Conservation (phyloP, 2,113 vertebrate genomes). For the Coreoperca whiteheadi region DNA sequence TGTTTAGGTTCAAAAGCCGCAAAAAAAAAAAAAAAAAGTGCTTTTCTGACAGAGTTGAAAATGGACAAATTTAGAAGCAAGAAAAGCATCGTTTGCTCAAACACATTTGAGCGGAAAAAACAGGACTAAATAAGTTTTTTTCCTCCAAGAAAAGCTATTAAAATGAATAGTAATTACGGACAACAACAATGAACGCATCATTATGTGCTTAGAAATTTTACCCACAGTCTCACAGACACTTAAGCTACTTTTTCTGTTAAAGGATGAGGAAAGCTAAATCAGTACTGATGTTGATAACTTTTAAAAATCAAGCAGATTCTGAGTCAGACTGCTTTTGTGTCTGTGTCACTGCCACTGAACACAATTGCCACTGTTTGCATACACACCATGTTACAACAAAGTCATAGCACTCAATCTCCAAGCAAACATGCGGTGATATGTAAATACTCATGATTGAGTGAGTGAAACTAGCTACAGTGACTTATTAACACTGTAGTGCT, state of each 20-base stretch:
- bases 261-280: neutral
- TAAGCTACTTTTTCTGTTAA: no score
- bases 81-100: constrained; percentile 29
- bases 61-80: constrained; percentile 36
- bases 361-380: constrained; percentile 18
- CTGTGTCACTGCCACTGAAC: neutral
- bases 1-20: constrained; percentile 64
- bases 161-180: no score
- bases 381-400: constrained; percentile 24
- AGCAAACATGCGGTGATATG: constrained; percentile 38
- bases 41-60: constrained; percentile 48
- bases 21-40: constrained; percentile 34
- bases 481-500: neutral
- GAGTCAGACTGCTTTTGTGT: neutral
- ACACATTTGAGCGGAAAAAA: constrained; percentile 43
- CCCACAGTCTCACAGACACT: neutral
- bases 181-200: neutral
- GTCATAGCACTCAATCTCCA: neutral
- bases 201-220: neutral
- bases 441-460: constrained; percentile 17
- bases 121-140: no score
- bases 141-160: no score
- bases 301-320: neutral
- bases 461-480: neutral
- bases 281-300: neutral